Conservation (phyloP, 2,797 vertebrate genomes). For the Ceryle rudis region DNA sequence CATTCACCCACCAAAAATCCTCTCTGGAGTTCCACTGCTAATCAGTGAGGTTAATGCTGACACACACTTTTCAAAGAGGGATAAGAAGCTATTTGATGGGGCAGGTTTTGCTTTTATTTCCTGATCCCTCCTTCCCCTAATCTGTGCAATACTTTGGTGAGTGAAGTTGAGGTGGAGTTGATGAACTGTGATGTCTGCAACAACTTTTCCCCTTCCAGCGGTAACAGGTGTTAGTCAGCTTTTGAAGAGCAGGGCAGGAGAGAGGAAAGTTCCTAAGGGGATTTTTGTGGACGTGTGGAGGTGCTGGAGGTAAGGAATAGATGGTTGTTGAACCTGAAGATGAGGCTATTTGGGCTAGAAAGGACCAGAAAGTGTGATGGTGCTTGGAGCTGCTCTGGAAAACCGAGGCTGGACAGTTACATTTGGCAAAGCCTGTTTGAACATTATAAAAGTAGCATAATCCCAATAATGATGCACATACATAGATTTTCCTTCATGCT, state of each 20-base stretch:
- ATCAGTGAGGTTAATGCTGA: not conserved
- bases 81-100: not conserved
- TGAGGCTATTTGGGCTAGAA: not conserved
- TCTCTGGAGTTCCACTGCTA: not conserved
- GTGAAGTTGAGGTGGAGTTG: not conserved
- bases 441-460: not conserved
- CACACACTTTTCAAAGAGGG: not conserved
- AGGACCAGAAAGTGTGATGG: not conserved
- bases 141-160: not conserved
- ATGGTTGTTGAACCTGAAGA: not conserved
- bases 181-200: not conserved
- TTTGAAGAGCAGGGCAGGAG: not conserved
- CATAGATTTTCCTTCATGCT: not conserved
- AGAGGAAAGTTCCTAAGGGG: not conserved
- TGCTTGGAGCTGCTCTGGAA: not conserved
- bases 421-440: not conserved
- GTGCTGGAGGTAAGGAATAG: not conserved
- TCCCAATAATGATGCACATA: accelerated
- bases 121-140: too few relatives aligned
- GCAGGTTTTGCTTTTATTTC: not conserved
- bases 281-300: not conserved
- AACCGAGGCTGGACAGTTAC: not conserved
- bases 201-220: not conserved
- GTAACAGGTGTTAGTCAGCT: not conserved
- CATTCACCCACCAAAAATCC: too few relatives aligned